Conservation (phyloP, 2,797 vertebrate genomes). For the Hoplostethus atlanticus region DNA sequence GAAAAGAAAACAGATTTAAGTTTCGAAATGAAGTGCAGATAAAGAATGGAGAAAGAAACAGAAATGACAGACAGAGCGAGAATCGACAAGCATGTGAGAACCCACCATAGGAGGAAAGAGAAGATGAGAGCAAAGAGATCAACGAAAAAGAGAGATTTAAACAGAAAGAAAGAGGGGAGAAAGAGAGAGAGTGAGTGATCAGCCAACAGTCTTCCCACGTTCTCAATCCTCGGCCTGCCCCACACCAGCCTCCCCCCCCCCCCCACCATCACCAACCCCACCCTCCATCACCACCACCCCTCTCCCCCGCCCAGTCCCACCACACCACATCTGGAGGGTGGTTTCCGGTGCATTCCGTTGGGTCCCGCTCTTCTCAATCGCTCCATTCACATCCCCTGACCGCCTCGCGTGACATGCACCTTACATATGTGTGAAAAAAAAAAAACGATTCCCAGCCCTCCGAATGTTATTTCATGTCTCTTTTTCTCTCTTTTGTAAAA, state of each 20-base stretch:
- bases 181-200: background rate
- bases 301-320: conserved; percentile 66
- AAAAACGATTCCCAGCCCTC: conserved; percentile 20
- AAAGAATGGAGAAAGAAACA: too few relatives aligned
- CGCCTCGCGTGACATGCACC: conserved; percentile 63
- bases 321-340: conserved; percentile 81
- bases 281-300: conserved; percentile 64
- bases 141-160: too few relatives aligned
- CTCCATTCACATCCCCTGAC: conserved; percentile 67
- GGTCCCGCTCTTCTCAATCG: conserved; percentile 61
- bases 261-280: conserved; percentile 67
- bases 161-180: too few relatives aligned
- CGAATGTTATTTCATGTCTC: conserved; percentile 59
- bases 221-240: conserved; percentile 43
- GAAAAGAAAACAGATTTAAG: too few relatives aligned
- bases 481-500: conserved; percentile 37
- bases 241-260: conserved; percentile 71
- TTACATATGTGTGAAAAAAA: conserved; percentile 70
- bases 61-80: too few relatives aligned
- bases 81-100: too few relatives aligned
- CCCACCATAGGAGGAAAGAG: too few relatives aligned
- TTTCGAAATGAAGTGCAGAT: too few relatives aligned
- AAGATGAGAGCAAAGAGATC: too few relatives aligned
- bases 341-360: conserved; percentile 69
- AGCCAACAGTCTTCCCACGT: conserved; percentile 54